A percentile compares a stretch with the other conserved stretches of the same genome.
phyloP scores from a whole-genome alignment of 2,888 invertebrate genomes.

The Ellobium chinense region DNA sequence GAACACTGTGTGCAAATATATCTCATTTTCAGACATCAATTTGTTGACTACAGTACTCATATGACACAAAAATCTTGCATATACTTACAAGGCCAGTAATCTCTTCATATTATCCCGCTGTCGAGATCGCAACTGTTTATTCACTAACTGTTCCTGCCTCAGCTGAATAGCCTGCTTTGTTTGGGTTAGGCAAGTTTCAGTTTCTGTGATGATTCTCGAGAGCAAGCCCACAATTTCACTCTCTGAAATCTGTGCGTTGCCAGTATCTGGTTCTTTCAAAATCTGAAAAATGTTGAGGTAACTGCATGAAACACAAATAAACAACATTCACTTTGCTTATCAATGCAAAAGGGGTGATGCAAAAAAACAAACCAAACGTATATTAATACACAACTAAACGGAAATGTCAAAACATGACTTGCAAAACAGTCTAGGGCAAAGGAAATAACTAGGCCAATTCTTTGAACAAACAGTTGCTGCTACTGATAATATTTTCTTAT shows the following conservation, averaged over 20 bases:
- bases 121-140: slow-evolving; percentile 68
- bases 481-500: background rate
- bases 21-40: no score
- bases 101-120: slow-evolving; percentile 66
- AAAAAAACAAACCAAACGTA: no score
- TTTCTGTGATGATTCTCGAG: slow-evolving; percentile 28
- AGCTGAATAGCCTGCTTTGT: slow-evolving; percentile 38
- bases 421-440: no score
- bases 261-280: background rate
- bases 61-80: background rate
- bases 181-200: slow-evolving; percentile 7
- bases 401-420: no score
- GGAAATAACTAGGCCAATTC: no score
- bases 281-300: background rate
- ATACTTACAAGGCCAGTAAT: slow-evolving; percentile 58
- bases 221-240: slow-evolving; percentile 28
- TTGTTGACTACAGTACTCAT: no score
- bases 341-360: no score
- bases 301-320: no score
- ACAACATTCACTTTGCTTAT: no score
- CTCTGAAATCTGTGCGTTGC: slow-evolving; percentile 2
- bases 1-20: no score
- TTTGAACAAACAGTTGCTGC: background rate
- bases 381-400: no score
- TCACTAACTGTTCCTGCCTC: slow-evolving; percentile 59